Evolutionary conservation across 53 echinoderm and acorn worm species (phyloP), one percentile per base, ranked within the genome.

Genomic region (Hippasteria phrygiana): DNA sequence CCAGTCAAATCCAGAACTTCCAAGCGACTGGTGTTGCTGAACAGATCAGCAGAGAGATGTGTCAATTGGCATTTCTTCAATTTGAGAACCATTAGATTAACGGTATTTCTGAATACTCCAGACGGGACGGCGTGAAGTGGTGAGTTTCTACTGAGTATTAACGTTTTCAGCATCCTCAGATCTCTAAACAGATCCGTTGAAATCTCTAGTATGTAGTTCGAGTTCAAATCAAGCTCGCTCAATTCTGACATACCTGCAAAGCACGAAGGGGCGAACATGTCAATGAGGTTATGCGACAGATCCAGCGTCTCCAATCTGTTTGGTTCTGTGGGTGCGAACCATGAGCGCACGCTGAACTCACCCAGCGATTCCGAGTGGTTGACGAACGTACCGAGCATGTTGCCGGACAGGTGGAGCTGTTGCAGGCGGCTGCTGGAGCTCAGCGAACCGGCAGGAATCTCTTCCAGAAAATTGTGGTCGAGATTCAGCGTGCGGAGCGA

Each of bases 171-270:
- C 43, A 31, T 56, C 1, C 17, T 18, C 24, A 82, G 73, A 40
- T 82, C 90, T 28, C 62, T 22, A 40, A 90, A 56, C 20, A 90
- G 43, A 35, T 73, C 82, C 37, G 6, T 17, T 3, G 59, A 39
- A 27, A 90, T 55, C 56, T 90, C 81, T 27, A 37, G 72, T 12
- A 90, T 82, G 72, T 54, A 81, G 62, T 90, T 90, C 24, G 27
- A 56, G 43, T 36, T 90, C 33, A 90, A 34, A 40, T 90, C 73
- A 1, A 90, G 82, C n/a, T 26, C 72, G 24, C 28, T 62, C 32
- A 90, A 46, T 5, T 14, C 22, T 2, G 46, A 13, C 66, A 90
- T 67, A 20, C 62, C 90, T 16, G 18, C 27, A 6, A 82, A 82
- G 48, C 90, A 85, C 71, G 34, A 85, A 29, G 11, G 69, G 34